Base-by-base conservation (phyloP, 2,888 invertebrate genomes). In the Protophormia terraenovae region DNA sequence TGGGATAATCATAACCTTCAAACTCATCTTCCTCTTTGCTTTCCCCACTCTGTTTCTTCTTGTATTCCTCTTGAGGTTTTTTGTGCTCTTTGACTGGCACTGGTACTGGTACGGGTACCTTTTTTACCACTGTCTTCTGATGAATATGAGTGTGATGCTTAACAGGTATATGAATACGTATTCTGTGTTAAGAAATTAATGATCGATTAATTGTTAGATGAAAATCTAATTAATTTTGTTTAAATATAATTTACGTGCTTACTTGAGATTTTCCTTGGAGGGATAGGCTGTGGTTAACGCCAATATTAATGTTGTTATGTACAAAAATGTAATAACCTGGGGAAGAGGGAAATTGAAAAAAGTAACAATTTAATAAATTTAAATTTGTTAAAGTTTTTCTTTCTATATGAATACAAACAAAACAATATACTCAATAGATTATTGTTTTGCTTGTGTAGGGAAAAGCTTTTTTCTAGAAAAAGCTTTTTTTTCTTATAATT, bases 101-200 rank as follows among this genome's bases (percentile, higher is more conserved):
- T 24, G 92, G 92, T 60, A 93, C 90, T 84, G 93, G 93, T 72
- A 93, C 87, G 24, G 92, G 90, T 10, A 93, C 91, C 86, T 93
- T 93, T 88, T 93, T 93, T 72, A 93, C 90, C 75, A 93, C 87
- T 71, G 93, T 93, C 86, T 93, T 93, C 2, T 93, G 93, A 84
- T 93, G 93, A 24, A 93, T 89, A 89, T 93, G 93, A 53, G 93
- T 93, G 67, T 93, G 93, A 89, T 93, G 93, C 84, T 93, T 93
- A 60, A 93, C 92, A 3, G 93, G 93, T 75, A 93, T 90, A 87
- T 93, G 92, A 87, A 93, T 93, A 32, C 92, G 90, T 80, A 93
- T 91, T 88, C 92, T 92, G n/a, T n/a, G n/a, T n/a, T 24, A n/a
- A 41, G 38, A 16, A 66, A n/a, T 29, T 16, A 66, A 71, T 58